These are phyloP conservation scores for Platycheirus rosarum DNA, from an alignment of 2,888 invertebrate genomes.

Conservation along the genomic window DNA sequence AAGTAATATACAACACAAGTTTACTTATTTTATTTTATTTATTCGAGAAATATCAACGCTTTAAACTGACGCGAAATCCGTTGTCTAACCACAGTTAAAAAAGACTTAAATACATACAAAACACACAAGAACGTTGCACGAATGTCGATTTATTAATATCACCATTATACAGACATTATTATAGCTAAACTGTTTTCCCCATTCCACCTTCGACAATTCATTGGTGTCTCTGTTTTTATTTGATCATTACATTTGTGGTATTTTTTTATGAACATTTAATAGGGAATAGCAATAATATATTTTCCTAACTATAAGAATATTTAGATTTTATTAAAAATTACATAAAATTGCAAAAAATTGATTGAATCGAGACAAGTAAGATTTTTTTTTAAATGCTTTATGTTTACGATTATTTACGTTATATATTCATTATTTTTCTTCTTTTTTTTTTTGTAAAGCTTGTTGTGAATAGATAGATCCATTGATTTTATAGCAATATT, in stretches of 20 bases:
- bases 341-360: constrained; percentile 46
- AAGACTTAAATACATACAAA: background rate
- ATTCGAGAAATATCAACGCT: no score
- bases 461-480: constrained; percentile 17
- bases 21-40: no score
- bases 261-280: constrained; percentile 16
- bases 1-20: no score
- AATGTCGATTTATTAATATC: constrained; percentile 63
- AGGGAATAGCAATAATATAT: constrained; percentile 29
- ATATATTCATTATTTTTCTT: background rate
- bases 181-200: constrained; percentile 11
- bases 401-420: constrained; percentile 37
- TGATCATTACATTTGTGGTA: no score
- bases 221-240: constrained; percentile 17
- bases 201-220: constrained; percentile 12
- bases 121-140: constrained; percentile 16
- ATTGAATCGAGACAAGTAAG: constrained; percentile 64
- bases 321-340: constrained; percentile 35
- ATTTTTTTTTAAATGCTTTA: constrained; percentile 43
- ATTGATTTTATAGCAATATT: background rate
- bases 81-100: background rate
- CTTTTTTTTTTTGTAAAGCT: constrained; percentile 23
- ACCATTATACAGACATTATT: constrained; percentile 37
- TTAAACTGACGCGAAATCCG: no score
- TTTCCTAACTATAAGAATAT: constrained; percentile 54